A percentile compares a stretch with the other conserved stretches of the same genome.
These are phyloP conservation scores for Oenanthe melanoleuca DNA, from an alignment of 2,113 vertebrate genomes.

Conservation along the genomic window DNA sequence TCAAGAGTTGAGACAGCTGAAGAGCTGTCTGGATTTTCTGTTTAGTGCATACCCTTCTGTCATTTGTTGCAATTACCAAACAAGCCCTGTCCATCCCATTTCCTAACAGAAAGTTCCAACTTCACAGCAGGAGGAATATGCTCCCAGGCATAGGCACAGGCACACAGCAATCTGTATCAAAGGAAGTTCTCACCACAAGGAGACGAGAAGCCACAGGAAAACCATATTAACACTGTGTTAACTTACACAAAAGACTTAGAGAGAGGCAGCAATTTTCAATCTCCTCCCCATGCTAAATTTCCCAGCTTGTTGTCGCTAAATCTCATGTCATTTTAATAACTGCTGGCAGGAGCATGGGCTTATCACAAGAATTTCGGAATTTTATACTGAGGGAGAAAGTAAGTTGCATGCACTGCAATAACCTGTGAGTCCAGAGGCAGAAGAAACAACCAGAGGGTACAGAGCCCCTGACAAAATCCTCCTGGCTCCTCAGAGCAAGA, in stretches of 20 bases:
- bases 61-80: not conserved
- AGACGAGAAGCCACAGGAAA: not conserved
- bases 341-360: not conserved
- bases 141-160: not conserved
- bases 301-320: not conserved
- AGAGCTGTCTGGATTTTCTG: not conserved
- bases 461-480: not conserved
- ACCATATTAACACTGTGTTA: accelerated
- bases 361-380: not conserved
- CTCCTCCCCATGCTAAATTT: not conserved
- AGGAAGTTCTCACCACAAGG: not conserved
- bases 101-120: conserved; percentile 2
- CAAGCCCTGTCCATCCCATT: not conserved
- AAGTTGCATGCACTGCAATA: not conserved
- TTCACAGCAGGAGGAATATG: not conserved
- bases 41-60: not conserved
- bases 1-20: not conserved
- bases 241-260: not conserved
- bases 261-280: not conserved
- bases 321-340: not conserved
- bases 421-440: not conserved
- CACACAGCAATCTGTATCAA: not conserved
- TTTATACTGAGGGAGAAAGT: not conserved
- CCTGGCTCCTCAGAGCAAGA: not conserved
- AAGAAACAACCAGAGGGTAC: not conserved